Evolutionary conservation across 2,888 invertebrate genomes (phyloP), one percentile per base, ranked within the genome.

Genomic region (Eristalinus sepulchralis): DNA sequence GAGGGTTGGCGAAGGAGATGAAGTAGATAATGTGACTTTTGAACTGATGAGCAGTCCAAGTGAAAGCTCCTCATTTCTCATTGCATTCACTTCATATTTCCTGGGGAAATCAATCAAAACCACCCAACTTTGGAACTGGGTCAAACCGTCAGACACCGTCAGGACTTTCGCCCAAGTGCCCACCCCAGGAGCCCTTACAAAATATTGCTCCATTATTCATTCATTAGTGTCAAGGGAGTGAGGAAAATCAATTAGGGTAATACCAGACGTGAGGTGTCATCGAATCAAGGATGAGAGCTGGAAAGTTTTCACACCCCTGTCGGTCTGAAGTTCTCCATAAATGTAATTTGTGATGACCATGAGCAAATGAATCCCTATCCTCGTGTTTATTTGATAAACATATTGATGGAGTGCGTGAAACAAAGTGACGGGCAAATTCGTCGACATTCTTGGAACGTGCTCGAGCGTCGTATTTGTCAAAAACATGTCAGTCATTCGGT

Each of bases 71-170:
- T 79, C 73, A 55, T 75, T 47, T 5, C 47, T 64, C 63, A 71
- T 71, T 57, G 68, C 73, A 63, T 53, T 79, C 75, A 60, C 36
- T 55, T 57, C 70, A 63, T 53, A 24, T 63, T 76, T 77, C 81
- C 62, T 77, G 85, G 85, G 85, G 85, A 85, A 85, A 85, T 85
- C 85, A 81, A 85, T 85, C 85, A 85, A 85, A 85, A 71, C 76
- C 72, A 72, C 34, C 68, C 47, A 36, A 80, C 53, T 77, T 53
- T 33, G 63, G 27, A 85, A 85, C 72, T 85, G 24, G 85, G 68
- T 13, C 85, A 72, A 85, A 85, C 72, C 77, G 31, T 70, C 36
- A 24, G 22, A 4, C 24, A 24, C 24, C 57, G 11, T 2, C 57
- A 57, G 22, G n/a, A 53, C 53, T 53, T 10, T 13, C 53, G 2